Conservation (phyloP, 2,113 vertebrate genomes). For the Verasper variegatus region DNA sequence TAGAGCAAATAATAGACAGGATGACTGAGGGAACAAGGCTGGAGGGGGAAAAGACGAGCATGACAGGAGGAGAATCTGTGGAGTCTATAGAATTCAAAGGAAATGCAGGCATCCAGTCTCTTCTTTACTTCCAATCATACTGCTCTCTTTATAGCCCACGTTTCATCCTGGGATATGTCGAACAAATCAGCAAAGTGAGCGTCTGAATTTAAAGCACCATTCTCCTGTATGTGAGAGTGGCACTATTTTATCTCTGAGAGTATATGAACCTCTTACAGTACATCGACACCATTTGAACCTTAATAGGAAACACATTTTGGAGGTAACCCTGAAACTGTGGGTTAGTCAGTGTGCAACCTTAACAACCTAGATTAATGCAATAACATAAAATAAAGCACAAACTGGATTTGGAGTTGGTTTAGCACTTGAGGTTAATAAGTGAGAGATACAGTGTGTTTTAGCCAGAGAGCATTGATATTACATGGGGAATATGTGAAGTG, state of each 20-base stretch:
- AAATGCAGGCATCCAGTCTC: constrained; percentile 46
- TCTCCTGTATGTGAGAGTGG: constrained; percentile 33
- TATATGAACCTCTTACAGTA: constrained; percentile 34
- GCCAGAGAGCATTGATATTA: constrained; percentile 3
- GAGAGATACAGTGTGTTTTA: constrained; percentile 16
- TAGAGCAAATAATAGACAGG: constrained; percentile 61
- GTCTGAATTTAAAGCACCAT: constrained; percentile 62
- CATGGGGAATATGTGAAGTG: constrained; percentile 37
- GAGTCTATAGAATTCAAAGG: constrained; percentile 75
- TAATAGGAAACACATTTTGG: constrained; percentile 21
- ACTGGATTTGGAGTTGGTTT: not conserved
- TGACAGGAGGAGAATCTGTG: constrained; percentile 42
- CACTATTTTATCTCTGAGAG: constrained; percentile 42
- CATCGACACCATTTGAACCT: constrained; percentile 17
- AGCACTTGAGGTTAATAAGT: constrained; percentile 17
- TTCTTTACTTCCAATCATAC: constrained; percentile 57
- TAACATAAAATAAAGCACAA: constrained; percentile 12
- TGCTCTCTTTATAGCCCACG: constrained; percentile 38
- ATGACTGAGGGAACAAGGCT: constrained; percentile 56
- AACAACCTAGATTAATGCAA: constrained; percentile 6
- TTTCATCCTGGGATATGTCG: constrained; percentile 75
- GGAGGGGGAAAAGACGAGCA: constrained; percentile 34
- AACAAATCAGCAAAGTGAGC: constrained; percentile 71
- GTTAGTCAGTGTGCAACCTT: constrained; percentile 21
- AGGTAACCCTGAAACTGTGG: constrained; percentile 36